These are phyloP conservation scores for Artemia sinica DNA, from an alignment of 2,888 invertebrate genomes.

Conservation along the genomic window DNA sequence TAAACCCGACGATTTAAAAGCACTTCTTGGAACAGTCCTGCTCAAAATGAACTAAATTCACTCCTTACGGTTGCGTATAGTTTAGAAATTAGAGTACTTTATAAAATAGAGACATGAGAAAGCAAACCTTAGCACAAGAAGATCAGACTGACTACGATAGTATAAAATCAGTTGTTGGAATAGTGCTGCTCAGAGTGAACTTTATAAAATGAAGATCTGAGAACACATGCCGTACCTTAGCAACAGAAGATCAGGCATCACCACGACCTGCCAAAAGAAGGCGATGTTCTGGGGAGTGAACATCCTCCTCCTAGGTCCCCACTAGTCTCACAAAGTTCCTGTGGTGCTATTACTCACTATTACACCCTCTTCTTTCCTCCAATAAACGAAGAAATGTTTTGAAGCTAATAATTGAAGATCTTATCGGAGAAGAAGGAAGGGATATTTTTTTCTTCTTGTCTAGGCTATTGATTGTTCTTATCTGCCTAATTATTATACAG, in stretches of 20 bases:
- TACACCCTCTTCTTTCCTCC: slow-evolving; percentile 23
- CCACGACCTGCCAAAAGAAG: slow-evolving; percentile 27
- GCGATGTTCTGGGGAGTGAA: slow-evolving; percentile 30
- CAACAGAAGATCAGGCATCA: slow-evolving; percentile 31
- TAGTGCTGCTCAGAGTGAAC: too few relatives aligned
- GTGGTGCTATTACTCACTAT: background rate
- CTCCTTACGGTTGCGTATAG: slow-evolving; percentile 68
- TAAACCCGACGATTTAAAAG: slow-evolving; percentile 70
- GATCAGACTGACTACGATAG: too few relatives aligned
- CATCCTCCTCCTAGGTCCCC: slow-evolving; percentile 27
- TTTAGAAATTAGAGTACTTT: slow-evolving; percentile 64
- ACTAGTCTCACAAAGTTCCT: slow-evolving; percentile 25
- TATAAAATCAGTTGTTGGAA: too few relatives aligned
- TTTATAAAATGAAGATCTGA: background rate
- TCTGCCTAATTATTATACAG: too few relatives aligned
- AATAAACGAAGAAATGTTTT: slow-evolving; percentile 58
- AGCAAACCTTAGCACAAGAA: slow-evolving; percentile 16
- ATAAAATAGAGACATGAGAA: slow-evolving; percentile 47
- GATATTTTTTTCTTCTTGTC: slow-evolving; percentile 42
- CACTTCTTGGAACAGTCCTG: slow-evolving; percentile 79
- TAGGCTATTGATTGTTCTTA: too few relatives aligned
- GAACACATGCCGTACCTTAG: slow-evolving; percentile 25
- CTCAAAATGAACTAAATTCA: slow-evolving; percentile 74
- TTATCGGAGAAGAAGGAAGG: slow-evolving; percentile 90
- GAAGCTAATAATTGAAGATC: slow-evolving; percentile 83